Conservation (phyloP, 2,113 vertebrate species). For the Eublepharis macularius region DNA sequence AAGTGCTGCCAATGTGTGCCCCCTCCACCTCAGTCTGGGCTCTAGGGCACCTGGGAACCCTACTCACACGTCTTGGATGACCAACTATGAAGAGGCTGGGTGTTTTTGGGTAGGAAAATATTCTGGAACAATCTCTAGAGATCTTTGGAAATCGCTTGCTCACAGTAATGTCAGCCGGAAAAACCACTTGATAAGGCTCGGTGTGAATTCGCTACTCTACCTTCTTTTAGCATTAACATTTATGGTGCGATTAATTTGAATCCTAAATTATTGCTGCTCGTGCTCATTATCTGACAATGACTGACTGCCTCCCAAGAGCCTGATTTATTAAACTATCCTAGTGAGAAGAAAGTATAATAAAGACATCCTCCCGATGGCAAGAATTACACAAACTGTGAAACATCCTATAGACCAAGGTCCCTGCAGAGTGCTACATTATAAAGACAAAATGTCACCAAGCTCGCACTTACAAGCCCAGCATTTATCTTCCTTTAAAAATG, state of each 20-base stretch:
- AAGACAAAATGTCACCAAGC: conserved; percentile 11
- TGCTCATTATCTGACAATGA: conserved; percentile 66
- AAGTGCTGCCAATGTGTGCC: too few relatives aligned
- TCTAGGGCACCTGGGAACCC: too few relatives aligned
- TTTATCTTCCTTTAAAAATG: not conserved
- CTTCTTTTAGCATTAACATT: conserved; percentile 64
- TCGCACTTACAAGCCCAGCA: conserved; percentile 2
- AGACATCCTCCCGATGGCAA: conserved; percentile 37
- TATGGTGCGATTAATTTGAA: conserved; percentile 50
- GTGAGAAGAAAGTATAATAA: conserved; percentile 49
- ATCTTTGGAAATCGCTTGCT: not conserved
- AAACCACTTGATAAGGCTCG: not conserved
- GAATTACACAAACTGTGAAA: conserved; percentile 42
- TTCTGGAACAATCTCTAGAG: not conserved
- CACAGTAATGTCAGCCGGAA: not conserved
- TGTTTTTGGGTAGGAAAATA: not conserved
- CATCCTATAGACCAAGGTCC: conserved; percentile 1
- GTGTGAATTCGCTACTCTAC: not conserved
- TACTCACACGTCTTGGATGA: too few relatives aligned
- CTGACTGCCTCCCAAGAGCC: conserved; percentile 37
- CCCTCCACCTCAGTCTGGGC: too few relatives aligned
- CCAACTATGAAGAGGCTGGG: too few relatives aligned
- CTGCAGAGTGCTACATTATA: conserved; percentile 11
- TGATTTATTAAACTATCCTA: conserved; percentile 43
- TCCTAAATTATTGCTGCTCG: conserved; percentile 60